Evolutionary conservation across 2,888 invertebrate species (phyloP), one percentile per base, ranked within the genome.

Genomic region (Caenorhabditis macrosperma): DNA sequence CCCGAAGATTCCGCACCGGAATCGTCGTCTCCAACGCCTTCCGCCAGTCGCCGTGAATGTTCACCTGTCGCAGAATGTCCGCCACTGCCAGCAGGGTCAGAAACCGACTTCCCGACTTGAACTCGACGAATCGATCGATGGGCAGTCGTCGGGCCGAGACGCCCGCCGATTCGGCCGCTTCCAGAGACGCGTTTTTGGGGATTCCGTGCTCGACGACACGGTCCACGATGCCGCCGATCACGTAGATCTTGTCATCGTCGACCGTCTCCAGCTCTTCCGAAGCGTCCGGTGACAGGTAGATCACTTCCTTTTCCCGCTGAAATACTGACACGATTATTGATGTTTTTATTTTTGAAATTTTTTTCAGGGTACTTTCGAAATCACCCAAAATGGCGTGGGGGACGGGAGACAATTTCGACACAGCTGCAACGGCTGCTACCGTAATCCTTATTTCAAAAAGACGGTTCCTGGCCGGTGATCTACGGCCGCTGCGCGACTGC

Each of bases 181-280:
- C 80, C n/a, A 66, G 35, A 7, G 88, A 88, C 0, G 90, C 90
- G 10, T 82, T 55, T 28, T 54, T 64, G 0, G 82, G 83, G 20
- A 90, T 88, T 20, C 81, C 74, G 26, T 72, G 80, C 66, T 90
- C 90, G 0, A 50, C 35, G 4, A 88, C 86, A 17, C 89, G 80
- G 74, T 90, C 90, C 26, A 90, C 90, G 59, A 90, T 90, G 38
- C 89, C 90, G 26, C 90, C 90, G 30, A 90, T 84, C 7, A 90
- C 82, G 64, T 86, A 88, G 15, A 85, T 72, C 38, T 80, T 60
- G 20, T 81, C 82, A 50, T 83, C 82, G 17, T 82, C 78, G 4
- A 86, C 72, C 9, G 54, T 72, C 33, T 77, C 71, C 26, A 90
- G 59, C 57, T 81, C 85, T 59, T 88, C 84, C 15, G 86, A 79